Evolutionary conservation across 2,113 vertebrate genomes (phyloP).

Genomic region (Sinocyclocheilus rhinocerous): DNA sequence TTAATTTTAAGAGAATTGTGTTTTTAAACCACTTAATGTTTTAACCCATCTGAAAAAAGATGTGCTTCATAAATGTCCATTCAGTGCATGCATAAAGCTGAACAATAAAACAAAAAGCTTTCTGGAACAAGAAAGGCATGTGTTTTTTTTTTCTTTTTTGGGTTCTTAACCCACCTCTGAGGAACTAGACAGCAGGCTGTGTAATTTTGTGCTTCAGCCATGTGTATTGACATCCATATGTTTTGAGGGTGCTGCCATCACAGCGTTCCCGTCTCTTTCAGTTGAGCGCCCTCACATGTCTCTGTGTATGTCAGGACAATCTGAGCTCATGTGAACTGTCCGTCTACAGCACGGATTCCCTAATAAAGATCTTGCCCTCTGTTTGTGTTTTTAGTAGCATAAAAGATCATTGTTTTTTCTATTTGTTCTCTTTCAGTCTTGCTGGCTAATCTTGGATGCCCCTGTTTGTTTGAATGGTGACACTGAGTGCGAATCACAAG

Average conservation of each 20-base stretch:
- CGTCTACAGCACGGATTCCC: background rate
- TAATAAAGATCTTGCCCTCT: slow-evolving; percentile 10
- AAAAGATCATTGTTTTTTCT: background rate
- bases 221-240: slow-evolving; percentile 44
- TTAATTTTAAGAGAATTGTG: background rate
- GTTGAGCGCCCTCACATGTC: slow-evolving; percentile 48
- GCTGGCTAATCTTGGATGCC: slow-evolving; percentile 48
- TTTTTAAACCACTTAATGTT: background rate
- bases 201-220: slow-evolving; percentile 37
- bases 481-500: slow-evolving; percentile 55
- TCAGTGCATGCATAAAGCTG: background rate
- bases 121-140: background rate
- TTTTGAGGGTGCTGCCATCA: slow-evolving; percentile 39
- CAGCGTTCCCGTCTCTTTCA: slow-evolving; percentile 44
- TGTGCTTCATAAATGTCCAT: background rate
- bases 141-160: background rate
- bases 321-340: background rate
- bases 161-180: slow-evolving; percentile 1
- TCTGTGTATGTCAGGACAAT: background rate
- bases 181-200: slow-evolving; percentile 39
- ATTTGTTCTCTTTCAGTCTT: slow-evolving; percentile 4
- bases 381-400: background rate
- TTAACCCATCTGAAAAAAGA: background rate
- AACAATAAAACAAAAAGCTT: slow-evolving; percentile 28
- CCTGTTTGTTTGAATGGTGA: slow-evolving; percentile 28